Percentiles rank a stretch among this genome's conserved stretches.
Conservation (phyloP, 2,113 vertebrate genomes). For the Fregata magnificens region DNA sequence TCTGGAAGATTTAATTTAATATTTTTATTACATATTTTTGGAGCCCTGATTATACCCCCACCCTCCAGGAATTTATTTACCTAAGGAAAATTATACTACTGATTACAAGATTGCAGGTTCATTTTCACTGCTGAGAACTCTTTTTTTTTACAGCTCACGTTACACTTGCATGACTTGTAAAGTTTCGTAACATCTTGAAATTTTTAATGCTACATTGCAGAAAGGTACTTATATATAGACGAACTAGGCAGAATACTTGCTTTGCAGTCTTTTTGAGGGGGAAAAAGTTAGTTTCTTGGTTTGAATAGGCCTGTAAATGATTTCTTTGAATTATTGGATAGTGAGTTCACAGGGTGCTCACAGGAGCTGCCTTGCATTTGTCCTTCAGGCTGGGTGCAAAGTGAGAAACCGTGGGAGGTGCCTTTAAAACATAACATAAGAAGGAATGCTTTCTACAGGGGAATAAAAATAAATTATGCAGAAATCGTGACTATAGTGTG, state of each 20-base stretch:
- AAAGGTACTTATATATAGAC: conserved; percentile 60
- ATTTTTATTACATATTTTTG: conserved; percentile 68
- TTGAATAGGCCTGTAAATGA: neutral
- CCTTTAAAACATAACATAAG: conserved; percentile 50
- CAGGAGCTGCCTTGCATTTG: conserved; percentile 30
- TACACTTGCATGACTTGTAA: conserved; percentile 65
- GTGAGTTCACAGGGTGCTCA: conserved; percentile 9
- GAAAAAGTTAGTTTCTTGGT: conserved; percentile 24
- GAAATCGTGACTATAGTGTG: conserved; percentile 25
- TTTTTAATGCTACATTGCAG: conserved; percentile 38
- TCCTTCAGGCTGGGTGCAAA: conserved; percentile 53
- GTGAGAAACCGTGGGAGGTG: conserved; percentile 16
- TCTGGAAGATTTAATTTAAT: conserved; percentile 62
- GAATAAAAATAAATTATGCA: conserved; percentile 63
- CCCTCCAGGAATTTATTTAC: conserved; percentile 70
- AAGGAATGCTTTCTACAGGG: conserved; percentile 18
- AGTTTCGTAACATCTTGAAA: conserved; percentile 69
- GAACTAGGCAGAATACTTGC: conserved; percentile 32
- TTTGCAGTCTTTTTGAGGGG: conserved; percentile 14
- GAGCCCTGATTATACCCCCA: conserved; percentile 63
- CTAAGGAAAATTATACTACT: conserved; percentile 73
- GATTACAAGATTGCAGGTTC: conserved; percentile 75
- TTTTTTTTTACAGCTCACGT: conserved; percentile 41
- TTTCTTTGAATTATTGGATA: neutral
- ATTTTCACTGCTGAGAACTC: conserved; percentile 63